Percentiles rank a stretch among this genome's conserved stretches.
Evolutionary conservation across 2,888 invertebrate species (phyloP).

Genomic region (Drosophila niveifrons): DNA sequence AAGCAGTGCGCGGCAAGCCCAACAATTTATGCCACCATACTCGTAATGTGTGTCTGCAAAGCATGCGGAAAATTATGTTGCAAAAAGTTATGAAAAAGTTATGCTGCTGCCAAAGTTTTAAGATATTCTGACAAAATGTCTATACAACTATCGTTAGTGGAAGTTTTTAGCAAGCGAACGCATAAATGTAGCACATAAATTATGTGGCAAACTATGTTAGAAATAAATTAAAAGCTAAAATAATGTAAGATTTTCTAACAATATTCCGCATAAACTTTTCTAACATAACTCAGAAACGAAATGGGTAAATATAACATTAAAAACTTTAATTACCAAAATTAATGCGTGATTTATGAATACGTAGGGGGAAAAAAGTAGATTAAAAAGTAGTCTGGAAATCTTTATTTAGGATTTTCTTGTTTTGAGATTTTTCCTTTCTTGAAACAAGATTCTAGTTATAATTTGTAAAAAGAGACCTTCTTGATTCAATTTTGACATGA

Average conservation of each 20-base stretch:
- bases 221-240: background rate
- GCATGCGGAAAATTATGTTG: conserved; percentile 2
- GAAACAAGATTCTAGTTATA: too few species aligned
- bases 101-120: background rate
- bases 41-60: conserved; percentile 9
- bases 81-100: conserved; percentile 1
- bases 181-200: background rate
- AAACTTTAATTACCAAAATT: too few species aligned
- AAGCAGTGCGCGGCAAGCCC: background rate
- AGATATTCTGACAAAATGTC: background rate
- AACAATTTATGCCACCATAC: conserved; percentile 8
- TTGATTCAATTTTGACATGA: too few species aligned
- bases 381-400: too few species aligned
- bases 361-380: too few species aligned
- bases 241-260: background rate
- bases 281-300: too few species aligned
- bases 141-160: background rate
- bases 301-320: too few species aligned
- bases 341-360: too few species aligned
- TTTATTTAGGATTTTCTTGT: too few species aligned
- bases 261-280: too few species aligned
- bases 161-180: background rate
- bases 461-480: too few species aligned
- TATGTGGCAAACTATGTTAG: background rate
- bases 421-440: too few species aligned